Evolutionary conservation across 1,140 invertebrate genomes (phyloP).

Genomic region (Danaus plexippus): DNA sequence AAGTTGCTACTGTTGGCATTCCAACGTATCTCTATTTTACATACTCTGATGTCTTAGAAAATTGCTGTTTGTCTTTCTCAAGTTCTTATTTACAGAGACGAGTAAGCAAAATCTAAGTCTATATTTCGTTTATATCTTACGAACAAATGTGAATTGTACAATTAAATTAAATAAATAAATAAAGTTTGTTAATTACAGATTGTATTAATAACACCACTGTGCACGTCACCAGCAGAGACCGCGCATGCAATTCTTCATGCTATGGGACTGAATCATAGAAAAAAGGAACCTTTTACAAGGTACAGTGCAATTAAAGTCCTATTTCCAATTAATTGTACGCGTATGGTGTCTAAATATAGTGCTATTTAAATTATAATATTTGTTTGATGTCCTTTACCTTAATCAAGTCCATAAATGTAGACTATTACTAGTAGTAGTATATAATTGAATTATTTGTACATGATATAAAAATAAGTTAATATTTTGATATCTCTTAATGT

Average conservation of each 20-base stretch:
- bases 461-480: no score
- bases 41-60: slow-evolving; percentile 46
- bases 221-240: slow-evolving; percentile 34
- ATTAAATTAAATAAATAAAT: no score
- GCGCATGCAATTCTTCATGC: slow-evolving; percentile 40
- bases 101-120: slow-evolving; percentile 15
- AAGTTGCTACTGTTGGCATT: slow-evolving; percentile 20
- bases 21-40: slow-evolving; percentile 41
- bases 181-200: slow-evolving; percentile 23
- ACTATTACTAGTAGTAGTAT: no score
- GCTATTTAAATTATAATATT: no score
- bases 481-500: no score
- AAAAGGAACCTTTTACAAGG: slow-evolving; percentile 18
- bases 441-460: no score
- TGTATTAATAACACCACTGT: slow-evolving; percentile 44
- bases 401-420: no score
- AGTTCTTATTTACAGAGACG: slow-evolving; percentile 25
- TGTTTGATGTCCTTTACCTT: no score
- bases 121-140: no score
- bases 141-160: no score
- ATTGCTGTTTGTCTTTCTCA: slow-evolving; percentile 35
- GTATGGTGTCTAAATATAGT: no score
- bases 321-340: slow-evolving; percentile 6
- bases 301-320: slow-evolving; percentile 4
- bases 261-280: slow-evolving; percentile 33